Conservation (phyloP, 2,888 invertebrate species). For the Dryobota labecula region DNA sequence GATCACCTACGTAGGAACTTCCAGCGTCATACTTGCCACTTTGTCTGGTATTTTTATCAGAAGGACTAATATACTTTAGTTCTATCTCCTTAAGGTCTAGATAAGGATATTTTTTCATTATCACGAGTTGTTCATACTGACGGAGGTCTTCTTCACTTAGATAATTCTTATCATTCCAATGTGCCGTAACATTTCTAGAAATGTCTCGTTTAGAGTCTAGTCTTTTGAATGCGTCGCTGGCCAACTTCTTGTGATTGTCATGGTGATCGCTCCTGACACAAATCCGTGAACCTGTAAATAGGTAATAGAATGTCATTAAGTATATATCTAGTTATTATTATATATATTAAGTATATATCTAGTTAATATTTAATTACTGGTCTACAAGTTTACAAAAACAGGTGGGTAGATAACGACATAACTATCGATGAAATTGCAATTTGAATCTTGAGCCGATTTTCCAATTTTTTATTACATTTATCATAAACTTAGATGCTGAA, state of each 20-base stretch:
- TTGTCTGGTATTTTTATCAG: conserved; percentile 75
- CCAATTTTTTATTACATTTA: background rate
- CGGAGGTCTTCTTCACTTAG: conserved; percentile 78
- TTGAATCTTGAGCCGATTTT: background rate
- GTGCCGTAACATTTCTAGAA: conserved; percentile 65
- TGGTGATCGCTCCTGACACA: conserved; percentile 63
- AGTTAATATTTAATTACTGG: background rate
- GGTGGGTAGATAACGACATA: background rate
- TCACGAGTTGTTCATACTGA: conserved; percentile 84
- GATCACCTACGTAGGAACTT: conserved; percentile 71
- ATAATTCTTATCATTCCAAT: conserved; percentile 65
- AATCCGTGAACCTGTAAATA: conserved; percentile 63
- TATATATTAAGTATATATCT: too few relatives aligned
- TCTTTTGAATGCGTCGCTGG: conserved; percentile 69
- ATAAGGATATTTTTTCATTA: conserved; percentile 87
- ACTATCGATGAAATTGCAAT: background rate
- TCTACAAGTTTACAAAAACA: background rate
- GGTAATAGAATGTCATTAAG: background rate
- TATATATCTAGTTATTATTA: too few relatives aligned
- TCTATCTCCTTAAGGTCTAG: conserved; percentile 83
- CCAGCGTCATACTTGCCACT: conserved; percentile 72
- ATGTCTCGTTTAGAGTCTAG: conserved; percentile 72
- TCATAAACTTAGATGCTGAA: conserved; percentile 2
- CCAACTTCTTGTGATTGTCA: conserved; percentile 71
- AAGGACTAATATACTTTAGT: conserved; percentile 74